Evolutionary conservation across 2,888 invertebrate genomes (phyloP), one percentile per base, ranked within the genome.

Genomic region (Euspilapteryx auroguttella): DNA sequence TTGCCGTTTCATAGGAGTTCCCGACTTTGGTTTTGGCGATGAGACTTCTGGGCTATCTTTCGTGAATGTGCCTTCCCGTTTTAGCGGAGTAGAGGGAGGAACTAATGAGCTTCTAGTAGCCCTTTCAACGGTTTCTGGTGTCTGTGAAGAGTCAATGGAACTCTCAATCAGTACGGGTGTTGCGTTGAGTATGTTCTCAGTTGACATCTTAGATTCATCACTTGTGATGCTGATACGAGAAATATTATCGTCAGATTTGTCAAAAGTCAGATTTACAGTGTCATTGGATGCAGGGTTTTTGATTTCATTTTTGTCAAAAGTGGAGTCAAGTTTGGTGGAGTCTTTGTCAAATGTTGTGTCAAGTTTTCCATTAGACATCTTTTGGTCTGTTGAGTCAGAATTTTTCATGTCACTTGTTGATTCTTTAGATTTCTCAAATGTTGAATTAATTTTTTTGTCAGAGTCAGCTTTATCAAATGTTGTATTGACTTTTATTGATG

Each of bases 1-100:
- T 12, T 10, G 22, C 7, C 40, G 37, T 37, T 53, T 62, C 0
- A 37, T 41, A 4, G 65, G 63, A 25, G 58, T 61, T 31, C 40
- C 20, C 23, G 15, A 32, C 35, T 42, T 9, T 29, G 31, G 6
- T 37, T 33, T n/a, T 4, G 30, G 12, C 32, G 21, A 15, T 9
- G 22, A 21, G 4, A 39, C 34, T 14, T 49, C 49, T 1, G 61
- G 42, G 11, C 37, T 37, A 1, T 73, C 68, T 39, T 64, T 73
- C 0, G 66, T 73, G 24, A 65, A 76, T 2, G 75, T 76, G 0
- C 64, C 65, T 42, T 75, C 73, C 13, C 71, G 44, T 45, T 56
- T 59, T 2, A 68, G 34, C 2, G 57, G 55, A 24, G 58, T 55
- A 2, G 32, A 25, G 0, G 42, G 34, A 7, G 29, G 26, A 17